These are phyloP conservation scores for Standfussiana lucernea DNA, from an alignment of 2,888 invertebrate species.

Conservation along the genomic window DNA sequence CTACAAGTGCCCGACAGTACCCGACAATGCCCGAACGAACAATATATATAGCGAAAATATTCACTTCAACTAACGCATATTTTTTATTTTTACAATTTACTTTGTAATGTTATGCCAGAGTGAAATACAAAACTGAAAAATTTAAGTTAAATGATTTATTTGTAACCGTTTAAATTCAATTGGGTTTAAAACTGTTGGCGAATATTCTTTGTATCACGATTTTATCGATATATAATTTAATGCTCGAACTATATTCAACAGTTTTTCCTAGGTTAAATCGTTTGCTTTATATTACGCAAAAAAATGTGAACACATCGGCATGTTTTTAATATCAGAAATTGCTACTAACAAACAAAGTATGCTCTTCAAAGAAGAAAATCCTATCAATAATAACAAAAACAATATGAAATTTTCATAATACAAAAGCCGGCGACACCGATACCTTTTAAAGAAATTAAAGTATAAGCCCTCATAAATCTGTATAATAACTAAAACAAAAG, in stretches of 20 bases:
- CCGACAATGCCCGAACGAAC: slow-evolving; percentile 47
- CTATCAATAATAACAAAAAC: slow-evolving; percentile 23
- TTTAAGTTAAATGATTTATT: neutral
- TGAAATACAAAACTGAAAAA: neutral
- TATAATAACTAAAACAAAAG: slow-evolving; percentile 58
- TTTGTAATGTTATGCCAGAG: neutral
- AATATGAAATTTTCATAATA: slow-evolving; percentile 27
- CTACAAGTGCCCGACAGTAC: slow-evolving; percentile 44
- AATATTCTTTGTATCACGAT: neutral
- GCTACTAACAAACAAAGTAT: slow-evolving; percentile 27
- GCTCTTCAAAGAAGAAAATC: slow-evolving; percentile 24
- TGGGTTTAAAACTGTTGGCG: neutral
- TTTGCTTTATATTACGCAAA: slow-evolving; percentile 9
- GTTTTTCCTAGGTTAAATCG: neutral
- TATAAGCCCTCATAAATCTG: slow-evolving; percentile 61
- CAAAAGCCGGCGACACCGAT: slow-evolving; percentile 39
- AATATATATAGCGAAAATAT: slow-evolving; percentile 43
- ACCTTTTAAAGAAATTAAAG: slow-evolving; percentile 57
- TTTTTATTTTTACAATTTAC: neutral
- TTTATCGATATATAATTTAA: neutral
- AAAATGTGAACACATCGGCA: neutral
- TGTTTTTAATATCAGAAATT: slow-evolving; percentile 31
- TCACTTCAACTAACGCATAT: slow-evolving; percentile 28
- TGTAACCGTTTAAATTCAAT: neutral
- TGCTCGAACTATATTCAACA: neutral